A percentile compares a stretch with the other conserved stretches of the same genome.
Evolutionary conservation across 2,888 invertebrate species (phyloP).

Genomic region (Seira ritae): DNA sequence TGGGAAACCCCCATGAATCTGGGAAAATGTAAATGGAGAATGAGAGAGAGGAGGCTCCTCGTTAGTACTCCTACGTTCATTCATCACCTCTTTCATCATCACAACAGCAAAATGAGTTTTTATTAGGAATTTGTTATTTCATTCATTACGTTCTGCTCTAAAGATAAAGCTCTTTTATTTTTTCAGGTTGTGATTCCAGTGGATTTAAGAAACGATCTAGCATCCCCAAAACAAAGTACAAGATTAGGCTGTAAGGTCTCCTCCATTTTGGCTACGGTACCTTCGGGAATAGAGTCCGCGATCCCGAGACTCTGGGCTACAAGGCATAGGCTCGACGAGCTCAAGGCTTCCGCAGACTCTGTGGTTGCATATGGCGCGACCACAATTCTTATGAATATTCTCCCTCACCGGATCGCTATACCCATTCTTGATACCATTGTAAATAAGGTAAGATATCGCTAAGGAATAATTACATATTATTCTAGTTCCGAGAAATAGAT

Average conservation of each 20-base stretch:
- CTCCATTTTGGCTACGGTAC: conserved; percentile 76
- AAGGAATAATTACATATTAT: neutral
- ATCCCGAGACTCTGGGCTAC: conserved; percentile 80
- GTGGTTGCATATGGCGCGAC: conserved; percentile 78
- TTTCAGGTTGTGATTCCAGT: conserved; percentile 75
- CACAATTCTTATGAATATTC: conserved; percentile 75
- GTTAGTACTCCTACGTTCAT: neutral
- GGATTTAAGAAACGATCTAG: conserved; percentile 75
- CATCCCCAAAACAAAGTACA: conserved; percentile 72
- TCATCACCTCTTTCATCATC: neutral
- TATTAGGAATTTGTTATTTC: neutral
- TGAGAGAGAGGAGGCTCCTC: too few species aligned
- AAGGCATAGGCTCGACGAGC: conserved; percentile 77
- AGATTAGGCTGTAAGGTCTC: conserved; percentile 75
- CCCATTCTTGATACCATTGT: conserved; percentile 69
- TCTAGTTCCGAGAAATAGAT: too few species aligned
- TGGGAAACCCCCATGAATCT: neutral
- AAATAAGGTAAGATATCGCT: conserved; percentile 68
- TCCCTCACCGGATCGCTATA: conserved; percentile 70
- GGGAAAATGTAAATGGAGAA: too few species aligned
- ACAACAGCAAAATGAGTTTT: neutral
- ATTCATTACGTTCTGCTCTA: neutral
- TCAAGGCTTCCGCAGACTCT: conserved; percentile 77
- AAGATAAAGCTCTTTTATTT: neutral
- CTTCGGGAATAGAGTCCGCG: conserved; percentile 79